Conservation (phyloP, 2,888 invertebrate species). For the Fabriciana adippe region DNA sequence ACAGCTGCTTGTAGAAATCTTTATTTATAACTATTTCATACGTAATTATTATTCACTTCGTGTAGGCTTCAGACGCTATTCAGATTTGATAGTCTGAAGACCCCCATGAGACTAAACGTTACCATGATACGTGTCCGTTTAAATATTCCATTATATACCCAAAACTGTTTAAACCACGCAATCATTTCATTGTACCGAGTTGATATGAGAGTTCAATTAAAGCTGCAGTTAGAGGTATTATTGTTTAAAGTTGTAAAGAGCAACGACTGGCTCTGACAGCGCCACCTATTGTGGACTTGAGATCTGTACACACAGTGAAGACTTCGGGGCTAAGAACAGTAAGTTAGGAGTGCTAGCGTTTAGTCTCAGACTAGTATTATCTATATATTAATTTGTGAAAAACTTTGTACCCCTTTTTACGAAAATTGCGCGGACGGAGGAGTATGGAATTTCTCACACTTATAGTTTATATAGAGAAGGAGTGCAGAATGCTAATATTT, state of each 20-base stretch:
- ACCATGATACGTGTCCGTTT: background rate
- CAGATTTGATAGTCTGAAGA: too few species aligned
- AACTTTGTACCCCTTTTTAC: too few species aligned
- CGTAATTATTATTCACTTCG: too few species aligned
- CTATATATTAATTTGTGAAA: too few species aligned
- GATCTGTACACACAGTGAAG: slow-evolving; percentile 42
- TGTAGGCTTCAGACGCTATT: too few species aligned
- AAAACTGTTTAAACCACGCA: slow-evolving; percentile 6
- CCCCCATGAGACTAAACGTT: too few species aligned
- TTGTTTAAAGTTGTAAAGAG: slow-evolving; percentile 50
- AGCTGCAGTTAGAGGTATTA: slow-evolving; percentile 46
- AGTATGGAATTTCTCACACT: too few species aligned
- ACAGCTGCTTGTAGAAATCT: too few species aligned
- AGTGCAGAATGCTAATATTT: too few species aligned
- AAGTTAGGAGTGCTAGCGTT: slow-evolving; percentile 13
- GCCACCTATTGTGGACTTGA: slow-evolving; percentile 50
- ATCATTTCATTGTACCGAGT: slow-evolving; percentile 38
- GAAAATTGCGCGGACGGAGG: too few species aligned
- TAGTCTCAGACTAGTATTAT: background rate
- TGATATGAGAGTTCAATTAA: slow-evolving; percentile 45
- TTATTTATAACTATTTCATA: too few species aligned
- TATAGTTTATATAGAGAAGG: too few species aligned
- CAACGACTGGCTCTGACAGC: slow-evolving; percentile 46
- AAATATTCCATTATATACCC: background rate
- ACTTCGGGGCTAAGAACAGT: slow-evolving; percentile 24